Evolutionary conservation across 2,113 vertebrate species (phyloP), one percentile per base, ranked within the genome.

Genomic region (Acanthochromis polyacanthus): DNA sequence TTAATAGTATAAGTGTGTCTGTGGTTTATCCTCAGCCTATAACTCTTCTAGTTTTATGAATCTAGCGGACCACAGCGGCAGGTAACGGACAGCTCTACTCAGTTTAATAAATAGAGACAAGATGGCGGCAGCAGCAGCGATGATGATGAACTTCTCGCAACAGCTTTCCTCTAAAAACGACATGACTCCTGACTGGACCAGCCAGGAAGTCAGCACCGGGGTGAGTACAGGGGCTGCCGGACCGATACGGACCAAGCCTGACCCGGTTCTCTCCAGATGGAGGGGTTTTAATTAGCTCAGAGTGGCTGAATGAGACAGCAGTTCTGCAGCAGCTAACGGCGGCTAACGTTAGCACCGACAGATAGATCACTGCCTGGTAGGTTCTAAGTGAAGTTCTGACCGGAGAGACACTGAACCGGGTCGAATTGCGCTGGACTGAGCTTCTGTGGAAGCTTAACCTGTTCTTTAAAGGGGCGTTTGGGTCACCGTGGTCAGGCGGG

Each of bases 151-250:
- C 45, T 79, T 81, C 7, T 51, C 57, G 1, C 88, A 83, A 30
- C 65, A 78, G 8, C 11, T 88, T 77, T 90, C 82, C 28, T 52
- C 71, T 25, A 56, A 80, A 57, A 88, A 53, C 38, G 85, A 91
- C 61, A 19, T 94, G 80, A 80, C 87, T 0, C 93, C 93, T 52
- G 91, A 93, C 28, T 95, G 95, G 95, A 85, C 67, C 10, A 14
- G 55, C 1, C 83, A 89, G 71, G 95, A 95, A 94, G 94, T 95
- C 88, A 94, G 95, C 94, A 95, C 95, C 22, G 95, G 94, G 90
- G 95, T 95, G 68, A 93, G 95, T 84, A 0, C 32, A 0, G 1
- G 1, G 3, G 0, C 4, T 4, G 0, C 0, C 6, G 11, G 4
- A 3, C 8, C 9, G 28, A 17, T 3, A 0, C 4, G 14, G 32